phyloP scores from a whole-genome alignment of 2,888 invertebrate genomes.

The Andrena minutula region DNA sequence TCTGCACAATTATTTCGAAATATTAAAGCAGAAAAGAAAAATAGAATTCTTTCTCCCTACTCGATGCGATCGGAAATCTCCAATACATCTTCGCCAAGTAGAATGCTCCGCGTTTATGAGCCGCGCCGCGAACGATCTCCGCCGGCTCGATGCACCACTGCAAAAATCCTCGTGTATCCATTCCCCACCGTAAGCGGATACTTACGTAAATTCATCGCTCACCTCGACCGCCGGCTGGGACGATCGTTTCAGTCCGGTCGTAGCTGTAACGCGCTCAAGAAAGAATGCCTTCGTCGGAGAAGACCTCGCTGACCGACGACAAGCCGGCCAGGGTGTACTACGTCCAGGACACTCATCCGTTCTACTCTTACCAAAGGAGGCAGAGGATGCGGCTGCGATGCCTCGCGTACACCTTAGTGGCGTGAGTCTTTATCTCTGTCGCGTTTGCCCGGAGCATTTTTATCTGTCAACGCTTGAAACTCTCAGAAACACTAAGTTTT shows the following conservation, averaged over 20 bases:
- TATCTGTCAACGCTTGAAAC: too few species aligned
- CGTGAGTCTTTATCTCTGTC: conserved; percentile 67
- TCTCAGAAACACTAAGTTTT: too few species aligned
- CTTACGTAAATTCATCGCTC: conserved; percentile 67
- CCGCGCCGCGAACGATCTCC: neutral
- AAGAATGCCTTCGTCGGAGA: conserved; percentile 70
- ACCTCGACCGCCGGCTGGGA: conserved; percentile 49
- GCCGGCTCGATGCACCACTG: neutral
- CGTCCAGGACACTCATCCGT: conserved; percentile 66
- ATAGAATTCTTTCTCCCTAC: too few species aligned
- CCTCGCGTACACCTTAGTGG: conserved; percentile 61
- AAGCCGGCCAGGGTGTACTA: conserved; percentile 62
- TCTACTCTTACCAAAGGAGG: conserved; percentile 70
- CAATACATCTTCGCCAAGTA: neutral
- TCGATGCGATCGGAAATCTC: too few species aligned
- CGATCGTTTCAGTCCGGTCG: conserved; percentile 50
- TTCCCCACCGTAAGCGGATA: conserved; percentile 57
- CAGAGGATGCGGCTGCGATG: conserved; percentile 70
- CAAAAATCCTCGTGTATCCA: conserved; percentile 34
- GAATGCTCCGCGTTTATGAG: neutral
- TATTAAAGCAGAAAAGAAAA: too few species aligned
- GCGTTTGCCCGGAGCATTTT: neutral
- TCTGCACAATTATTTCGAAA: too few species aligned
- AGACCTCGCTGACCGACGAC: conserved; percentile 68
- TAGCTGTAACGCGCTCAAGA: conserved; percentile 23